phyloP scores from a whole-genome alignment of 2,797 vertebrate genomes.

The Benthosema pterotum region DNA sequence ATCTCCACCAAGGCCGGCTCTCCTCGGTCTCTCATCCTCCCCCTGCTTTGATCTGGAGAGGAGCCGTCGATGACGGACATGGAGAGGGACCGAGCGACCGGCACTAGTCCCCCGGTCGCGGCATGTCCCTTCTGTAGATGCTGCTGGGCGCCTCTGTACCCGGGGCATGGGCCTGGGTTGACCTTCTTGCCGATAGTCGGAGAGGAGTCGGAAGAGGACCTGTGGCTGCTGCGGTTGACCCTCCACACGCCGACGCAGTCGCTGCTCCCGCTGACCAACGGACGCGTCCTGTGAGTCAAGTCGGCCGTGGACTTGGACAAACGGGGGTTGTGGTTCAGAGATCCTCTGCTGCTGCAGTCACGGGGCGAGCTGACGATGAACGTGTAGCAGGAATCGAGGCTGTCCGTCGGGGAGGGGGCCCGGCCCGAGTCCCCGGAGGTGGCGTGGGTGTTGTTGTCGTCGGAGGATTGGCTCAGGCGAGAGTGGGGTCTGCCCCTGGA shows the following conservation, averaged over 20 bases:
- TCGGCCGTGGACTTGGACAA: conserved; percentile 78
- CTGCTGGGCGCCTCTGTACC: conserved; percentile 30
- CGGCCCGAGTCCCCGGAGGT: conserved; percentile 66
- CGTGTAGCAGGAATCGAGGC: conserved; percentile 83
- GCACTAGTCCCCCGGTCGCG: conserved; percentile 26
- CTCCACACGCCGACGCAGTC: conserved; percentile 54
- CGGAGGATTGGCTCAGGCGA: conserved; percentile 69
- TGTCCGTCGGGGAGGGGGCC: conserved; percentile 78
- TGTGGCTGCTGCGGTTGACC: conserved; percentile 41
- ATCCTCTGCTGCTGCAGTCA: conserved; percentile 55
- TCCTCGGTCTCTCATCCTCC: conserved; percentile 50
- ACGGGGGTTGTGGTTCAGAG: conserved; percentile 60
- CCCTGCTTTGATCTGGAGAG: conserved; percentile 51
- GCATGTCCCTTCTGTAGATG: conserved; percentile 31
- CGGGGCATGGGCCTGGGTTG: conserved; percentile 35
- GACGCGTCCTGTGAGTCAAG: conserved; percentile 65
- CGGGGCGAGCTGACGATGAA: conserved; percentile 79
- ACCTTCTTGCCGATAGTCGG: conserved; percentile 32
- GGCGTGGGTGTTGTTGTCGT: conserved; percentile 70
- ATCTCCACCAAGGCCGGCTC: conserved; percentile 57
- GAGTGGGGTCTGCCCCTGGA: conserved; percentile 62
- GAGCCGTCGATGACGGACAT: conserved; percentile 76
- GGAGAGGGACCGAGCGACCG: conserved; percentile 72
- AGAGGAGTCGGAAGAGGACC: conserved; percentile 34
- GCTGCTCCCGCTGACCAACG: conserved; percentile 50